Percentiles rank a stretch among this genome's conserved stretches.
These are phyloP conservation scores for Fringilla coelebs DNA, from an alignment of 2,797 vertebrate genomes.

Conservation along the genomic window DNA sequence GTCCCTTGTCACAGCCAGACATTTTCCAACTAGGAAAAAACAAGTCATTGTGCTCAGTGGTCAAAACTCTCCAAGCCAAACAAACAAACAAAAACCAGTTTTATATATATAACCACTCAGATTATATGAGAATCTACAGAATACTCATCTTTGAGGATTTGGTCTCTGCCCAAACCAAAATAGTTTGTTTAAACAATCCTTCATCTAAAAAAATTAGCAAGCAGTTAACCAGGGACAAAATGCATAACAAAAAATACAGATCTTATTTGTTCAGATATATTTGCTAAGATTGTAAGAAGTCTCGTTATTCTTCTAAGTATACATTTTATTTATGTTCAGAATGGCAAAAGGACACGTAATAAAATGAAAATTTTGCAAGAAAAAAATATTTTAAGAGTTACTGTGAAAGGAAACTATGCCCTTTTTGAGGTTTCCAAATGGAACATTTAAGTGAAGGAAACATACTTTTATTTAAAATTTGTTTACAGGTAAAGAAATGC, in stretches of 20 bases:
- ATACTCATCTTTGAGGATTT: background rate
- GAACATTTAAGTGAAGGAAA: background rate
- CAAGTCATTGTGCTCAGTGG: background rate
- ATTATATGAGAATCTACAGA: background rate
- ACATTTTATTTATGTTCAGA: background rate
- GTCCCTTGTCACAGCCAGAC: background rate
- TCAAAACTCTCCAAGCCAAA: background rate
- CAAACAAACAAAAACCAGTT: background rate
- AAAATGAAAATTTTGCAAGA: background rate
- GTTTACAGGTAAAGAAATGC: background rate
- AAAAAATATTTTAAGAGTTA: background rate
- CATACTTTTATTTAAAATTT: background rate
- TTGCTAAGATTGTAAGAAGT: background rate
- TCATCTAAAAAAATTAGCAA: background rate
- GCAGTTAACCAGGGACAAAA: background rate
- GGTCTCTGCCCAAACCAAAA: background rate
- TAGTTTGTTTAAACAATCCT: background rate
- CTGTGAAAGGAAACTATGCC: background rate
- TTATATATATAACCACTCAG: background rate
- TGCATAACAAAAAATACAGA: background rate
- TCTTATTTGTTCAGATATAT: background rate
- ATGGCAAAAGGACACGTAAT: background rate
- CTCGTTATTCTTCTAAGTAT: background rate
- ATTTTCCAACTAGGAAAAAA: background rate
- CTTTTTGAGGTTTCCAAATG: background rate